Evolutionary conservation across 2,797 vertebrate species (phyloP).

Genomic region (Syndactyla subalaris): DNA sequence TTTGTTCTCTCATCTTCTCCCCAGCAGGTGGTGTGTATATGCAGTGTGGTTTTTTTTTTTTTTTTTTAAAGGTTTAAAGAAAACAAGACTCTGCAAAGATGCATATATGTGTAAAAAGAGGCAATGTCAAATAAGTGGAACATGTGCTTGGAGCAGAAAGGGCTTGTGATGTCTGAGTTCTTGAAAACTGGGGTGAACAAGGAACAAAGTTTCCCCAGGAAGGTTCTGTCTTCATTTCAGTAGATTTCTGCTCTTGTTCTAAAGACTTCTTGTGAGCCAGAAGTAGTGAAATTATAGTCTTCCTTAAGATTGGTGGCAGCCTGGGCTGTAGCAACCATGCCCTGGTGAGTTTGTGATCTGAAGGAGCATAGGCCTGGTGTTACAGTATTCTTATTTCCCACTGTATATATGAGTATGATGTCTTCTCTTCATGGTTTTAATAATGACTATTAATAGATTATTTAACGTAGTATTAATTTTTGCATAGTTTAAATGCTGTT

Average conservation of each 20-base stretch:
- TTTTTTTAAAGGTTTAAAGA: neutral
- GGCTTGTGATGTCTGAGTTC: neutral
- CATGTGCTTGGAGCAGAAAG: neutral
- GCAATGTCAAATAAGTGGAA: neutral
- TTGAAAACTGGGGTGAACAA: neutral
- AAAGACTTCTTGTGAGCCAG: neutral
- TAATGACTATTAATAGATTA: neutral
- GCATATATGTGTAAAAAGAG: neutral
- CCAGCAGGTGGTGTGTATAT: constrained; percentile 38
- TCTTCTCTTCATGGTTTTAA: neutral
- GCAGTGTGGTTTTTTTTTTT: neutral
- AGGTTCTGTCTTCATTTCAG: neutral
- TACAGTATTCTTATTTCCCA: neutral
- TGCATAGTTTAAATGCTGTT: neutral
- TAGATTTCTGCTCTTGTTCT: neutral
- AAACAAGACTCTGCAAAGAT: neutral
- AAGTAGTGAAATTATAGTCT: neutral
- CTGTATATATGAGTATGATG: neutral
- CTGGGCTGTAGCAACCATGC: neutral
- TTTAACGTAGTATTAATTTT: neutral
- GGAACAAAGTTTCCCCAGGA: neutral
- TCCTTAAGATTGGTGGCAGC: neutral
- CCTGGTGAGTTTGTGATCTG: neutral
- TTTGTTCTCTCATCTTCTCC: constrained; percentile 47
- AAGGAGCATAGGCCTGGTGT: neutral